These are phyloP conservation scores for Rhyzopertha dominica DNA, from an alignment of 1,140 invertebrate species.

Conservation along the genomic window DNA sequence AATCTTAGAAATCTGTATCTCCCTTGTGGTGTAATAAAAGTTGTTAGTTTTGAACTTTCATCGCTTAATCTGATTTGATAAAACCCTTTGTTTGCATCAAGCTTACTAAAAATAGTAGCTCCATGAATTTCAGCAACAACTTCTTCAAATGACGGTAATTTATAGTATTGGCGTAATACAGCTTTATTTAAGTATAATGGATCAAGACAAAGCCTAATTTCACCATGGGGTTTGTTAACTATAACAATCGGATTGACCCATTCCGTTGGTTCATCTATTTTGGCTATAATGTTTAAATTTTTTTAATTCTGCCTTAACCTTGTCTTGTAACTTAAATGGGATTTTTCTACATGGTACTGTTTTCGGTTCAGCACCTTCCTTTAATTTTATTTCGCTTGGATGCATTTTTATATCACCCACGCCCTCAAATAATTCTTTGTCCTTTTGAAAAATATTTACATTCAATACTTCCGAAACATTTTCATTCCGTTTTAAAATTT, in stretches of 20 bases:
- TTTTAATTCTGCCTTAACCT: too few relatives aligned
- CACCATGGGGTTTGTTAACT: constrained; percentile 41
- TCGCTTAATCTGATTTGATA: constrained; percentile 45
- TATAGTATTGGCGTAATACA: constrained; percentile 44
- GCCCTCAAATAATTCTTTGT: too few relatives aligned
- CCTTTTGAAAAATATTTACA: too few relatives aligned
- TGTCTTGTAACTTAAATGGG: too few relatives aligned
- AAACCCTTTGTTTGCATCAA: constrained; percentile 45
- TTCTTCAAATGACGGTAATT: constrained; percentile 44
- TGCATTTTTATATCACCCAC: too few relatives aligned
- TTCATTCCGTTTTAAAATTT: too few relatives aligned
- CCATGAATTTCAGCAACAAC: constrained; percentile 37
- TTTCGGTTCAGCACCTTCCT: too few relatives aligned
- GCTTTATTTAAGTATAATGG: constrained; percentile 46
- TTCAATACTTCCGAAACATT: too few relatives aligned
- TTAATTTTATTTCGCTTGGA: too few relatives aligned
- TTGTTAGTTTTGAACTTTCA: constrained; percentile 40
- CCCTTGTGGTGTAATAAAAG: constrained; percentile 48
- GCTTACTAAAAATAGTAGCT: constrained; percentile 39
- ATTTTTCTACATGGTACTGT: too few relatives aligned
- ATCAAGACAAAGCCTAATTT: constrained; percentile 46
- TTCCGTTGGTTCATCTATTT: constrained; percentile 38
- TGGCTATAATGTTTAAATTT: constrained; percentile 35
- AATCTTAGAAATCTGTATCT: constrained; percentile 41
- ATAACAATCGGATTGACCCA: constrained; percentile 45